Evolutionary conservation across 2,113 vertebrate genomes (phyloP), one percentile per base, ranked within the genome.

Genomic region (Myxocyprinus asiaticus): DNA sequence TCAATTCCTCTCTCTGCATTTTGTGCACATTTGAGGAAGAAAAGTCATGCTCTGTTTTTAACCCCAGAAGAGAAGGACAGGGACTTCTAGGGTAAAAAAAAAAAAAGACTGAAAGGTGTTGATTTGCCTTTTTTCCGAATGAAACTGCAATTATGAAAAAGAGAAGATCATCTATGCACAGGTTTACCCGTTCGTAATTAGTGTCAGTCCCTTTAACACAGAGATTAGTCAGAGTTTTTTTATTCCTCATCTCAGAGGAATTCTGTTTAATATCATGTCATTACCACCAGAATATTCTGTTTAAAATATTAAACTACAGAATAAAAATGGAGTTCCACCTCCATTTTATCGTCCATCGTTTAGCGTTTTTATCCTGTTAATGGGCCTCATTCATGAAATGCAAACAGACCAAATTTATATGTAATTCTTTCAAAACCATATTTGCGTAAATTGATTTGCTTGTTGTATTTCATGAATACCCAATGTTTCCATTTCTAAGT

Each of bases 1-100:
- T 94, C 91, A 90, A 89, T 91, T 90, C 89, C 87, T 88, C 86
- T 70, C 84, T 82, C 83, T 88, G 85, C 88, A 89, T 88, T 79
- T 82, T 77, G 85, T 85, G 88, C 88, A 86, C 45, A 0, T 64
- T 51, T 62, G 10, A 53, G 22, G 48, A 73, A 47, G 42, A 68
- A 17, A 51, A n/a, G 43, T 8, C 15, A 11, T 77, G 10, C 58
- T 45, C 0, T 45, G 14, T 15, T 74, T 75, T 76, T 77, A 70
- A 59, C 48, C 45, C 64, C 42, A 45, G 42, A 55, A 68, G 63
- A 9, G 6, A 7, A n/a, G 22, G 63, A 22, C 9, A 15, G 59
- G 33, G 22, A 33, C 22, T 3, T 33, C 8, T 6, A 7, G 33
- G 6, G 14, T 17, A 10, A 8, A 6, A 15, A 45, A 6, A 15